phyloP scores from a whole-genome alignment of 1,140 invertebrate genomes.

The Eriosoma lanigerum region DNA sequence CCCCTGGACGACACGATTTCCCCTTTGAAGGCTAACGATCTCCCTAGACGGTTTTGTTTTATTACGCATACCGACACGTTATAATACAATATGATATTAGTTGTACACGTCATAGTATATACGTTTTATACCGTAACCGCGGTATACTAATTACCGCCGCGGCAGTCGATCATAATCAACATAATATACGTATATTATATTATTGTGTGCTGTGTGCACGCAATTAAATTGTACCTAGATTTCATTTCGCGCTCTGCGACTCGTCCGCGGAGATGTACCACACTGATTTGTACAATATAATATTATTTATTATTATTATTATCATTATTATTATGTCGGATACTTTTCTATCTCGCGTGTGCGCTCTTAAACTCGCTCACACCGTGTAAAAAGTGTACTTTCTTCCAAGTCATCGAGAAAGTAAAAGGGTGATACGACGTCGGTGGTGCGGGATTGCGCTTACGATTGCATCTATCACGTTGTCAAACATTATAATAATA shows the following conservation, averaged over 20 bases:
- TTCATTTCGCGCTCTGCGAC: neutral
- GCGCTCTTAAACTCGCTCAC: too few species aligned
- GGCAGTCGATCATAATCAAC: slow-evolving; percentile 13
- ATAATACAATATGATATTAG: neutral
- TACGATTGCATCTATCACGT: slow-evolving; percentile 6
- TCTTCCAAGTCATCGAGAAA: slow-evolving; percentile 22
- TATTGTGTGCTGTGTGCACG: too few species aligned
- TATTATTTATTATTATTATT: too few species aligned
- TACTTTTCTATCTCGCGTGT: neutral
- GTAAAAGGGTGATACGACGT: neutral
- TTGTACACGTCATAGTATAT: neutral
- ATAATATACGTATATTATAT: too few species aligned
- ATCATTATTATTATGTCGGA: too few species aligned
- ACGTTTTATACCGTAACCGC: neutral
- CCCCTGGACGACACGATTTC: neutral
- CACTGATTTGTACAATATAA: too few species aligned
- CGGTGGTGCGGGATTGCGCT: too few species aligned
- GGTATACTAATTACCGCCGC: neutral
- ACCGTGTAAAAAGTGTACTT: slow-evolving; percentile 4
- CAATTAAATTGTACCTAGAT: neutral
- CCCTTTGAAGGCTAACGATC: neutral
- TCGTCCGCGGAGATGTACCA: neutral
- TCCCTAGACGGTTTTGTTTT: neutral
- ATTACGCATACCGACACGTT: neutral
- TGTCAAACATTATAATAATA: slow-evolving; percentile 15